Evolutionary conservation across 2,113 vertebrate genomes (phyloP).

Genomic region (Mola mola): DNA sequence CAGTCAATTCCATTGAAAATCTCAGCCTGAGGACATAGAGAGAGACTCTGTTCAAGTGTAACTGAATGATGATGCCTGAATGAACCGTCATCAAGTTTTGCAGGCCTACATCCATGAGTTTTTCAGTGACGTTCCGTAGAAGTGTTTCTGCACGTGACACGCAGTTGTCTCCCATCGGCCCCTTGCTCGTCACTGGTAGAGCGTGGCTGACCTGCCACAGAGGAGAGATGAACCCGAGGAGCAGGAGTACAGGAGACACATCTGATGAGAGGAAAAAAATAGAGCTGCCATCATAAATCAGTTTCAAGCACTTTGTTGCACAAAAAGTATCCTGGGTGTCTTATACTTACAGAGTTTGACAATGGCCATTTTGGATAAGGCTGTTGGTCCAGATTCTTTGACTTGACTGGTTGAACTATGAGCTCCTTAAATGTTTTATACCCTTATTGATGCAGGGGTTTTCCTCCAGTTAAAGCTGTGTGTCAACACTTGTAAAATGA

Average conservation of each 20-base stretch:
- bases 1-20: slow-evolving; percentile 77
- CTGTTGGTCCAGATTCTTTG: neutral
- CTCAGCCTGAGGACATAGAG: slow-evolving; percentile 34
- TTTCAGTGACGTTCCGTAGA: slow-evolving; percentile 56
- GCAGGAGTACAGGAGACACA: slow-evolving; percentile 47
- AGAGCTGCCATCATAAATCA: neutral
- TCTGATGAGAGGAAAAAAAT: slow-evolving; percentile 31
- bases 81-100: fast-evolving
- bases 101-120: slow-evolving; percentile 51
- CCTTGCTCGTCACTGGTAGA: slow-evolving; percentile 16
- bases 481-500: slow-evolving; percentile 38
- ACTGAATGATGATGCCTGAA: neutral
- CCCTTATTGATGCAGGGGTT: slow-evolving; percentile 22
- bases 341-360: slow-evolving; percentile 69
- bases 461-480: neutral
- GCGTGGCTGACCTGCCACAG: slow-evolving; percentile 45
- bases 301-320: neutral
- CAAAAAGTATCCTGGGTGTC: neutral
- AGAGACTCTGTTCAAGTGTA: neutral
- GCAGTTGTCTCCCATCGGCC: slow-evolving; percentile 39
- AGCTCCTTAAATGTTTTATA: slow-evolving; percentile 61
- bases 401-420: slow-evolving; percentile 27
- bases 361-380: slow-evolving; percentile 46
- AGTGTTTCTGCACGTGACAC: slow-evolving; percentile 41
- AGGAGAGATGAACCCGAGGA: slow-evolving; percentile 49